These are phyloP conservation scores for Conistra vaccinii DNA, from an alignment of 2,888 invertebrate species.

Conservation along the genomic window DNA sequence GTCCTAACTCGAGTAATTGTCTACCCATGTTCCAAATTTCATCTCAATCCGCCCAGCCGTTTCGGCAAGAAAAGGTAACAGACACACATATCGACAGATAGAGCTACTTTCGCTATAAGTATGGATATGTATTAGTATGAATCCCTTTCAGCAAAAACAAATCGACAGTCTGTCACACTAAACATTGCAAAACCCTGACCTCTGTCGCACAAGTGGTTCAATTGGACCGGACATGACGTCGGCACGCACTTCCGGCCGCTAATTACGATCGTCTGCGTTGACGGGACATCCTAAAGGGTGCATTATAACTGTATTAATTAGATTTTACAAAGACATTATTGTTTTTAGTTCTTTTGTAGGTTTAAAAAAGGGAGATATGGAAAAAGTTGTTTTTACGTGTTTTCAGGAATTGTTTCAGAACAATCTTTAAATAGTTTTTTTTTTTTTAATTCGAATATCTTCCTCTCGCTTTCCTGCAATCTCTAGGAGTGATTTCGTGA, in stretches of 20 bases:
- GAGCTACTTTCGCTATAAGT: background rate
- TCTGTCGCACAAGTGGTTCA: conserved; percentile 73
- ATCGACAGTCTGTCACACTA: conserved; percentile 2
- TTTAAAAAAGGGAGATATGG: background rate
- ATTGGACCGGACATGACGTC: conserved; percentile 86
- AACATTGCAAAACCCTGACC: conserved; percentile 79
- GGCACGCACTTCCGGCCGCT: conserved; percentile 82
- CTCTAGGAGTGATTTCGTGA: too few relatives aligned
- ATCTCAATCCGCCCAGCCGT: background rate
- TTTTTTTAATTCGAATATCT: too few relatives aligned
- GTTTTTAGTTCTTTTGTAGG: conserved; percentile 15
- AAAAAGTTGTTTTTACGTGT: background rate
- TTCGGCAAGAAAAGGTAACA: background rate
- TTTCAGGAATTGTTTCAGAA: background rate
- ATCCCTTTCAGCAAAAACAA: background rate
- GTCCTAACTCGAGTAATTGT: too few relatives aligned
- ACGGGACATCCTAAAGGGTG: conserved; percentile 71
- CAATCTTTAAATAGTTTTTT: background rate
- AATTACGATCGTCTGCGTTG: conserved; percentile 80
- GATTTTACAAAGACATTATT: conserved; percentile 30
- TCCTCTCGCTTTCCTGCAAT: too few relatives aligned
- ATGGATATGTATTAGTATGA: background rate
- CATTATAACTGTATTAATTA: conserved; percentile 57
- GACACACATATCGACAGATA: background rate
- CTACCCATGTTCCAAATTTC: background rate